Base-by-base conservation (phyloP, 2,797 vertebrate species). In the Gymnoscopelus braueri region DNA sequence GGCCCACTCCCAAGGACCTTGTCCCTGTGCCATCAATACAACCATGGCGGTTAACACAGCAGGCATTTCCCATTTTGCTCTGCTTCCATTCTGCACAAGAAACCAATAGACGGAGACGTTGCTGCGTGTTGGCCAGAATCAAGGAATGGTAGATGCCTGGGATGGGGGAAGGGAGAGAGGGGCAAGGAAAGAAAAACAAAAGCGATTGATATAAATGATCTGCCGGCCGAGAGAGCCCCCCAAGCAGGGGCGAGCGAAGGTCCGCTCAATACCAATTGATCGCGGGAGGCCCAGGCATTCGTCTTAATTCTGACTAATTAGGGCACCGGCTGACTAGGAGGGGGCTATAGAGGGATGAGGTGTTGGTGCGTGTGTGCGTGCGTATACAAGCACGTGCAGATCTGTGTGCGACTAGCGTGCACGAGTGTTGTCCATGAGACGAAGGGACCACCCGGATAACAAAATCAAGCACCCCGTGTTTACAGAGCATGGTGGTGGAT, bases 301-400 rank as follows among this genome's bases (percentile, higher is more conserved):
- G 88, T 94, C 93, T 94, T 94, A 93, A 95, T 94, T 94, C 89
- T 77, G 84, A 91, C 92, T 94, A 94, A 95, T 94, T 94, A 93
- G 88, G 88, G 89, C 81, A 71, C 77, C 23, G 78, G 82, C 84
- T 91, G 89, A 91, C 83, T 80, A 88, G 83, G 84, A 89, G 77
- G 67, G 71, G 80, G 86, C 84, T 69, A 83, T 67, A 83, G 74
- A 84, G 81, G 87, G 84, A 84, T 84, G 80, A 78, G 80, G 72
- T 69, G 81, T 65, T 61, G 61, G 75, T 57, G 48, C 77, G 86
- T 63, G 47, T 87, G 72, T 48, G 63, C 51, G 64, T 71, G 70
- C 75, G 71, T 57, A 6, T 35, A 35, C 32, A 35, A 66, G 53
- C 82, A 78, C 71, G 47, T 62, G 62, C 49, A 54, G 50, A 54